Conservation (phyloP, 2,113 vertebrate genomes). For the Burhinus oedicnemus region DNA sequence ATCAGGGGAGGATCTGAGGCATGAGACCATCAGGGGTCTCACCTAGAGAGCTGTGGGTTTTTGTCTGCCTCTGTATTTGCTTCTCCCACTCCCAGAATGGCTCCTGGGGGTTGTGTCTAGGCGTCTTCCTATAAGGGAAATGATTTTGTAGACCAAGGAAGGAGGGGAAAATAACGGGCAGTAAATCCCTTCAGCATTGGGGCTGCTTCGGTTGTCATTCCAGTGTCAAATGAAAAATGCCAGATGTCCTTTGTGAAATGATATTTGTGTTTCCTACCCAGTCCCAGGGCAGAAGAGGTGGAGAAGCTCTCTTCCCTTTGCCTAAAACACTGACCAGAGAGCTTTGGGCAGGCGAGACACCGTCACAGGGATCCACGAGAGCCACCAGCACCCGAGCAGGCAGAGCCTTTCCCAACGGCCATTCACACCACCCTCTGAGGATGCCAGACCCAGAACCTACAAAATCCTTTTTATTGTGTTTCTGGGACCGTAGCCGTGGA, state of each 20-base stretch:
- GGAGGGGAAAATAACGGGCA: background rate
- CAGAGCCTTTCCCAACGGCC: background rate
- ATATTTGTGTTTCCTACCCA: background rate
- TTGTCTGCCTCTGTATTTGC: background rate
- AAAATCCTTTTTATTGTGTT: background rate
- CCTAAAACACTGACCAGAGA: background rate
- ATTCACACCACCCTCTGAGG: background rate
- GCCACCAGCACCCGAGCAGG: background rate
- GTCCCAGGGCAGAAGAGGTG: background rate
- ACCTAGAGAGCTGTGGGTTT: background rate
- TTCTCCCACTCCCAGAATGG: background rate
- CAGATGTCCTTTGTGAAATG: background rate
- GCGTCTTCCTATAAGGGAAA: background rate
- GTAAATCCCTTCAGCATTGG: fast-evolving
- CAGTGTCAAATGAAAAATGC: background rate
- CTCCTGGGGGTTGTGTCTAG: background rate
- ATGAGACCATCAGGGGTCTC: fast-evolving
- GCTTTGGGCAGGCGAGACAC: background rate
- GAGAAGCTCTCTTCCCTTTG: background rate
- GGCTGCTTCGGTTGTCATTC: background rate
- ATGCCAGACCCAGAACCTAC: background rate
- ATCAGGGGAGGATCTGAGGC: background rate
- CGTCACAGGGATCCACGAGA: fast-evolving
- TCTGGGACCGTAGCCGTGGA: fast-evolving
- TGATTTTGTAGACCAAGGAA: background rate